Evolutionary conservation across 1,140 invertebrate genomes (phyloP).

Genomic region (Diachasmimorpha longicaudata): DNA sequence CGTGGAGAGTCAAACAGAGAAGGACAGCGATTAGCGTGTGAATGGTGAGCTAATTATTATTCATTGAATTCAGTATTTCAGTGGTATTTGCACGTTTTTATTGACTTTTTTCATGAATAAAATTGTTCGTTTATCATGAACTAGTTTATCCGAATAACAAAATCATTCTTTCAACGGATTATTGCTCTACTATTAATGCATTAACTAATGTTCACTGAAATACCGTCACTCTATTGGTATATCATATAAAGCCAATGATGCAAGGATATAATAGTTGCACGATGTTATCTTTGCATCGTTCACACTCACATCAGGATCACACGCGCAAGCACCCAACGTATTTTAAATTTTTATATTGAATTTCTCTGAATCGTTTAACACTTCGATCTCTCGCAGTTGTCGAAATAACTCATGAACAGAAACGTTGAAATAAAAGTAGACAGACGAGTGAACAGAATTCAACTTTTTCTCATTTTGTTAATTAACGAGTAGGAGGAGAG

Average conservation of each 20-base stretch:
- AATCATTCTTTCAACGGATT: neutral
- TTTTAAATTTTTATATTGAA: neutral
- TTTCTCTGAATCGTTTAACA: neutral
- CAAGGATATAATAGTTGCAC: neutral
- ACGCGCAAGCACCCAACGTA: neutral
- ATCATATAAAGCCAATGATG: neutral
- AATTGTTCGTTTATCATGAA: too few species aligned
- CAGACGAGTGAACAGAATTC: neutral
- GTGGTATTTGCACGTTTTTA: neutral
- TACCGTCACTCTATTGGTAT: neutral
- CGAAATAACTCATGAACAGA: neutral
- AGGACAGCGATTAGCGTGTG: slow-evolving; percentile 53
- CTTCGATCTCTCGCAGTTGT: neutral
- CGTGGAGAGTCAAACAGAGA: slow-evolving; percentile 40
- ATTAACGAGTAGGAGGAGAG: neutral
- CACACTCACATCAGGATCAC: neutral
- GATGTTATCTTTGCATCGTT: neutral
- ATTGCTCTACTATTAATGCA: neutral
- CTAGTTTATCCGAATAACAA: too few species aligned
- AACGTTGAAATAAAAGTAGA: neutral
- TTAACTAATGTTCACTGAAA: neutral
- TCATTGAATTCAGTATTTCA: neutral
- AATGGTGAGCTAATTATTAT: slow-evolving; percentile 23
- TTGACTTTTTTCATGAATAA: too few species aligned
- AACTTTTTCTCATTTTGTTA: neutral